Evolutionary conservation across 1,140 invertebrate genomes (phyloP), one percentile per base, ranked within the genome.

Genomic region (Diplogasteroides magnus): DNA sequence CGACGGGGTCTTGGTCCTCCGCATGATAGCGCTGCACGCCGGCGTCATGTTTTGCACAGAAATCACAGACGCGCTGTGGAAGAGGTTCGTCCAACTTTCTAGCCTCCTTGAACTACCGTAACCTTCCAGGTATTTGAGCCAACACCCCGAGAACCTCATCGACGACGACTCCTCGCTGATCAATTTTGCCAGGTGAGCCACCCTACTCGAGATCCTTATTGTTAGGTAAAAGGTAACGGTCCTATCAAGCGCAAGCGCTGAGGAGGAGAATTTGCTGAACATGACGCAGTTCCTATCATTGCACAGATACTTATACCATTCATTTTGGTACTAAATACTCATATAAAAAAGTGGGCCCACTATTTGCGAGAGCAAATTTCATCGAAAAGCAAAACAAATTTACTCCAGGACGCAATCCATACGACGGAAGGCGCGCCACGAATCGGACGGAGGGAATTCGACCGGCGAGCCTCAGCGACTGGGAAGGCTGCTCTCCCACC

Each of bases 21-120:
- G 80, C 55, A 82, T 82, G 80, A 78, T 82, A 55, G 81, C 81
- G 1, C 65, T 82, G 11, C 80, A 82, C 65, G 80, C 80, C 13
- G 80, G 80, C 13, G 81, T 82, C 2, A 82, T 82, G 80, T 82
- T 80, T 64, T 83, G 81, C 57, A 83, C 80, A 23, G 80, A 82
- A 48, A 82, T 82, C 56, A 83, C 81, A 14, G 80, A 82, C 71
- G 81, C 80, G 11, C 66, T 82, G 29, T 82, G 80, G 80, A 80
- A 83, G 64, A 60, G 80, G 31, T 48, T 48, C 37, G 37, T 11
- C 37, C 37, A 48, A 11, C 37, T 19, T 48, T 19, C 19, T 48
- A n/a, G n/a, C 37, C 37, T 48, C 19, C 19, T 48, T 48, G 37
- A 11, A 48, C 37, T 48, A 11, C 6, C 19, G 6, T 48, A 48